Base-by-base conservation (phyloP, 2,797 vertebrate species). In the Momotus momota region DNA sequence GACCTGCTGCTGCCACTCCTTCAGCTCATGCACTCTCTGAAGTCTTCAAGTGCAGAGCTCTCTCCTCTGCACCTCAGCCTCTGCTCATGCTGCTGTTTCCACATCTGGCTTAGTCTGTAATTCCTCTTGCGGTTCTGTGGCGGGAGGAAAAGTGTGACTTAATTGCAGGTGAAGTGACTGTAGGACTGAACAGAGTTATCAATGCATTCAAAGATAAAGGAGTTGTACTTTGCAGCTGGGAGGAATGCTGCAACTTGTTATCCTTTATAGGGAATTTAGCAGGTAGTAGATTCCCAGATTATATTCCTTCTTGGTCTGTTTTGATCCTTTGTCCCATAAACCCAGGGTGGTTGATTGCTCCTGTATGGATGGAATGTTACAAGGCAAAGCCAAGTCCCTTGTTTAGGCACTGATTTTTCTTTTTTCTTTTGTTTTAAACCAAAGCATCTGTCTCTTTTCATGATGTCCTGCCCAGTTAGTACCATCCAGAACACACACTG, bases 401-500 rank as follows among this genome's bases (percentile, higher is more conserved):
- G 21, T 14, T 88, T 80, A 74, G 77, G 52, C 82, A 91, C 14
- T 45, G 73, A 51, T 67, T 88, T 90, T 61, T 54, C 82, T 91
- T 93, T 72, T 52, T 57, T 17, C 18, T 72, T 73, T 79, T 54
- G 23, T 83, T 82, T 83, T 65, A 54, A 86, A 75, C 51, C 51
- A 83, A 89, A 83, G 82, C 92, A 93, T 96, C 78, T 94, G 81
- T 91, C 94, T 90, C 79, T 87, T 88, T 96, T 81, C 51, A 72
- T 85, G 79, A 40, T 5, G 15, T 81, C 64, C 80, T 94, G 75
- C 65, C 87, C 60, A 20, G 48, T 67, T 80, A 87, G 66, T 66
- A 38, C 87, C 81, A 72, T 40, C 73, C 61, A 78, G 81, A 93
- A 78, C 71, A 87, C 78, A 86, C 94, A 83, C 64, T 87, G 75